Percentiles rank a stretch among this genome's conserved stretches.
Evolutionary conservation across 1,140 invertebrate genomes (phyloP).

Genomic region (Maconellicoccus hirsutus): DNA sequence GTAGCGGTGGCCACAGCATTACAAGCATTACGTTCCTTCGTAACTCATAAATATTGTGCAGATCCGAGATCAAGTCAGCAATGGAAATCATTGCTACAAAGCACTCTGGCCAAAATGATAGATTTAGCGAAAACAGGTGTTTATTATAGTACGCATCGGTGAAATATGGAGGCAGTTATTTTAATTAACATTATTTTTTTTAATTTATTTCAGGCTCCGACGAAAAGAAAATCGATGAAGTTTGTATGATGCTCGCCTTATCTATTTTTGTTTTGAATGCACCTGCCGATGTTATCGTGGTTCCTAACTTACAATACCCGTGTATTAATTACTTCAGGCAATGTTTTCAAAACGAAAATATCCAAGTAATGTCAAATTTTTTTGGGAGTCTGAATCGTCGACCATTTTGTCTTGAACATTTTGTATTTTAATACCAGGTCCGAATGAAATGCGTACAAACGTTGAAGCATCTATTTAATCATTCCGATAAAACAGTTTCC

Average conservation of each 20-base stretch:
- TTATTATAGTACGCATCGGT: neutral
- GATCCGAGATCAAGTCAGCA: slow-evolving; percentile 47
- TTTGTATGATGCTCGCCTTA: slow-evolving; percentile 73
- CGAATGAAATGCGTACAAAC: slow-evolving; percentile 67
- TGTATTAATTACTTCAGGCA: slow-evolving; percentile 87
- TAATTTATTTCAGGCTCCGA: slow-evolving; percentile 54
- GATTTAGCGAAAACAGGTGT: slow-evolving; percentile 74
- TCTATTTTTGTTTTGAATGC: slow-evolving; percentile 76
- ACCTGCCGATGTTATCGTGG: slow-evolving; percentile 57
- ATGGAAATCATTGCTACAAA: slow-evolving; percentile 72
- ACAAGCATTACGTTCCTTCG: slow-evolving; percentile 48
- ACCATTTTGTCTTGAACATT: neutral
- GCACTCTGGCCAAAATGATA: slow-evolving; percentile 73
- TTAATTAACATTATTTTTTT: neutral
- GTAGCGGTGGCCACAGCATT: slow-evolving; percentile 51
- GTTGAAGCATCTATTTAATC: slow-evolving; percentile 57
- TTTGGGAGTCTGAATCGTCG: neutral
- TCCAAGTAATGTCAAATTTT: slow-evolving; percentile 44
- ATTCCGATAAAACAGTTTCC: slow-evolving; percentile 53
- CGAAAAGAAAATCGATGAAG: slow-evolving; percentile 66
- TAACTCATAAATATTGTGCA: slow-evolving; percentile 49
- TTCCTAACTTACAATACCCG: slow-evolving; percentile 75
- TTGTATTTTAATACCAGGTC: slow-evolving; percentile 43
- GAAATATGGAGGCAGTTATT: neutral
- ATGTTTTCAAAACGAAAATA: slow-evolving; percentile 62